phyloP scores from a whole-genome alignment of 2,888 invertebrate species.

The Orthosia incerta region DNA sequence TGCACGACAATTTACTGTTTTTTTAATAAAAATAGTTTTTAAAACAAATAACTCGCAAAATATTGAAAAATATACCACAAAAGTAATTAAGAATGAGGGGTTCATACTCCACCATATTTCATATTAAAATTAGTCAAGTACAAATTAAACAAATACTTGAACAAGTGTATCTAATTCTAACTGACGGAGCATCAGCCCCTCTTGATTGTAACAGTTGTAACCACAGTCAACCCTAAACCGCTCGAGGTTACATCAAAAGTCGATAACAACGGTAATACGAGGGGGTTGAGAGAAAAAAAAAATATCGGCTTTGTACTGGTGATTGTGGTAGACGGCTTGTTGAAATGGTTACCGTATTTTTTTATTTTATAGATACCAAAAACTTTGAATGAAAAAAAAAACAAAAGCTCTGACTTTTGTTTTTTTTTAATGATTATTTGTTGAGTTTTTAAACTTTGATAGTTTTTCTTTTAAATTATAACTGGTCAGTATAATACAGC shows the following conservation, averaged over 20 bases:
- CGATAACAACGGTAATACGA: slow-evolving; percentile 69
- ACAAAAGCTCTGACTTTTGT: too few species aligned
- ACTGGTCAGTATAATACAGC: not conserved
- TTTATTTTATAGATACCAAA: not conserved
- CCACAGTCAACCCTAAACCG: slow-evolving; percentile 68
- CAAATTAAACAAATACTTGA: slow-evolving; percentile 50
- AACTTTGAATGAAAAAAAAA: too few species aligned
- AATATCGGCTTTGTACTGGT: slow-evolving; percentile 31
- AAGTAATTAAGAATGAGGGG: not conserved
- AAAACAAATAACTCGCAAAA: not conserved
- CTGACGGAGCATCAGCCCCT: slow-evolving; percentile 47
- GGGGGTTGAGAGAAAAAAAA: slow-evolving; percentile 64
- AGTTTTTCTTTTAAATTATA: not conserved
- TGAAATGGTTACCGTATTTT: slow-evolving; percentile 7
- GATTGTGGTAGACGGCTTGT: slow-evolving; percentile 18
- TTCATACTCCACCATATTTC: not conserved
- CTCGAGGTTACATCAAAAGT: slow-evolving; percentile 73
- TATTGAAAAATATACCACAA: not conserved
- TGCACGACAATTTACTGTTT: not conserved
- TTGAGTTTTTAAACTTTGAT: too few species aligned
- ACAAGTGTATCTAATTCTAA: slow-evolving; percentile 51
- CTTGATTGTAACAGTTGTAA: slow-evolving; percentile 72
- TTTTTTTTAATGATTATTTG: too few species aligned
- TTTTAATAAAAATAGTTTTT: too few species aligned
- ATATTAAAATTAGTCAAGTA: slow-evolving; percentile 17